Conservation (phyloP, 2,888 invertebrate species). For the Megaustenia siamemsis region DNA sequence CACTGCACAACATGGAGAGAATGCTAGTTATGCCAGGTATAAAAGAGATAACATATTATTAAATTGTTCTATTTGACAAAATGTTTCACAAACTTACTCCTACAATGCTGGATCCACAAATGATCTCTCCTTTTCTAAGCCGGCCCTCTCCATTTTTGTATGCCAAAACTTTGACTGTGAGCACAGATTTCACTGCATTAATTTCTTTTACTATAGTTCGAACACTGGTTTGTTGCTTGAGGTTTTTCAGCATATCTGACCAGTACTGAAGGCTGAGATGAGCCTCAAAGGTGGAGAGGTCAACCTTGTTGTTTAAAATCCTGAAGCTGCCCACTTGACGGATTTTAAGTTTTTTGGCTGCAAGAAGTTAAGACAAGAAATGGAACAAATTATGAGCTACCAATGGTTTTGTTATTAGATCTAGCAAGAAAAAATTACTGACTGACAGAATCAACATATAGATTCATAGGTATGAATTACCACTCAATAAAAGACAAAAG, state of each 20-base stretch:
- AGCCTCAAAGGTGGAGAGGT: conserved; percentile 78
- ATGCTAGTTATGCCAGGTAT: no score
- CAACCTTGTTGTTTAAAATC: conserved; percentile 79
- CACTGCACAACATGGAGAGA: no score
- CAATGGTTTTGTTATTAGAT: no score
- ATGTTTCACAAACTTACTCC: conserved; percentile 70
- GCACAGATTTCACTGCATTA: conserved; percentile 74
- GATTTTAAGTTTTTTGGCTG: conserved; percentile 71
- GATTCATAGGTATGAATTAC: no score
- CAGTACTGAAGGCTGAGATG: conserved; percentile 75
- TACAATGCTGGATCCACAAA: conserved; percentile 78
- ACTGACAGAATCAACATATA: no score
- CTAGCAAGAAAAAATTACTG: no score
- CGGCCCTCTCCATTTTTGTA: conserved; percentile 80
- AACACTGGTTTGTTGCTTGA: conserved; percentile 73
- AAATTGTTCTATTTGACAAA: no score
- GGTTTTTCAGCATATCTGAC: conserved; percentile 71
- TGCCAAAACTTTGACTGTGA: conserved; percentile 76
- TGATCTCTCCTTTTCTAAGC: conserved; percentile 73
- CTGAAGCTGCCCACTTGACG: conserved; percentile 78
- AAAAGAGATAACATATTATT: no score
- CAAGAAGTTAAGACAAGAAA: background rate
- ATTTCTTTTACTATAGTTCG: conserved; percentile 76
- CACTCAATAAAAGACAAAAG: no score
- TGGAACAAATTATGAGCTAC: background rate